Percentiles rank a stretch among this genome's conserved stretches.
These are phyloP conservation scores for Tolypeutes matacus DNA, from an alignment of 2,797 vertebrate genomes.

Conservation along the genomic window DNA sequence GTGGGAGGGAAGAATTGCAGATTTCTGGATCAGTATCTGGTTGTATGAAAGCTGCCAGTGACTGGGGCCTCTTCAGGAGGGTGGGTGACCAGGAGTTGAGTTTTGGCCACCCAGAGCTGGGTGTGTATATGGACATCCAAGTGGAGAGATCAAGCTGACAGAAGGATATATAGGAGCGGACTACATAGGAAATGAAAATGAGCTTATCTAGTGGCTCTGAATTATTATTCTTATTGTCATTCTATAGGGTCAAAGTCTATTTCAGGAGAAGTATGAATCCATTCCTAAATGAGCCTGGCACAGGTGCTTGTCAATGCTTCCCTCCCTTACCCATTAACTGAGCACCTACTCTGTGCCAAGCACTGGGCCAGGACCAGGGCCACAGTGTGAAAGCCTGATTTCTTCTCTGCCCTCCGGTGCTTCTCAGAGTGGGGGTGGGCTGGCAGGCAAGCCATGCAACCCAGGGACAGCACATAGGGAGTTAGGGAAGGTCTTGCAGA, in stretches of 20 bases:
- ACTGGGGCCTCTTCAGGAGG: not conserved
- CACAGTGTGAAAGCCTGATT: not conserved
- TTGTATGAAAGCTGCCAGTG: not conserved
- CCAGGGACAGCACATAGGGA: not conserved
- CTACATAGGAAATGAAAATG: not conserved
- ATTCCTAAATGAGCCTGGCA: not conserved
- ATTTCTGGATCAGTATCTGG: not conserved
- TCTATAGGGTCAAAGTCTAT: not conserved
- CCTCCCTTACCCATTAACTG: not conserved
- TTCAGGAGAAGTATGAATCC: not conserved
- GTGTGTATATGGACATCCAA: not conserved
- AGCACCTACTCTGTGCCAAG: not conserved
- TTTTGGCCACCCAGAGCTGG: not conserved
- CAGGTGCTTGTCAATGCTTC: not conserved
- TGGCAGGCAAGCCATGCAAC: not conserved
- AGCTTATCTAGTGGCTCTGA: not conserved
- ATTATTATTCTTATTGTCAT: not conserved
- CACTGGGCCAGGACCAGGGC: not conserved
- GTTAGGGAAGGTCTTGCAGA: not conserved
- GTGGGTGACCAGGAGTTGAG: not conserved
- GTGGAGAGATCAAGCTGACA: not conserved
- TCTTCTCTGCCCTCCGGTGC: not conserved
- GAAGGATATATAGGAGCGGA: not conserved
- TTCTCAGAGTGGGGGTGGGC: not conserved
- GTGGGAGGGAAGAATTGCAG: not conserved